These are phyloP conservation scores for Tipula confusa DNA, from an alignment of 2,888 invertebrate genomes.

Conservation along the genomic window DNA sequence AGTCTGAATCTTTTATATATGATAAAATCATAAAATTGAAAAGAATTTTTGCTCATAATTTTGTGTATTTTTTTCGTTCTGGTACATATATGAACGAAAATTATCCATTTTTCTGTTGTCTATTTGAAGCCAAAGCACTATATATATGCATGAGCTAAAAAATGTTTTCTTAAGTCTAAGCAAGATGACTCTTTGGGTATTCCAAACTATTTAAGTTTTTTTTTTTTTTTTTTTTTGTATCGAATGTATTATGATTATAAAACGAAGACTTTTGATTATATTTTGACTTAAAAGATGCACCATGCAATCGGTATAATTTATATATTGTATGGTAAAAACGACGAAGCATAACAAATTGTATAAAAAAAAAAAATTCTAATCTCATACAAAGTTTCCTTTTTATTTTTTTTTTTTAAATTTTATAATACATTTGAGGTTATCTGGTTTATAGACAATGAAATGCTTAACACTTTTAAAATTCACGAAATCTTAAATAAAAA, in stretches of 20 bases:
- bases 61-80: background rate
- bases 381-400: background rate
- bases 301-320: background rate
- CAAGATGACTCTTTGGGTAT: conserved; percentile 12
- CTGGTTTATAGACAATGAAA: background rate
- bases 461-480: background rate
- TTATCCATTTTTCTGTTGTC: background rate
- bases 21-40: conserved; percentile 25
- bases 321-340: background rate
- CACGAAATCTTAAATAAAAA: background rate
- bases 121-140: background rate
- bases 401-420: background rate
- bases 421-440: background rate
- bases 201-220: background rate
- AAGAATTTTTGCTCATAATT: conserved; percentile 3
- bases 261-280: background rate
- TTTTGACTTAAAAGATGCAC: background rate
- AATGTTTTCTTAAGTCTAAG: background rate
- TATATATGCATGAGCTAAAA: no score
- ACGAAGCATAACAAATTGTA: background rate
- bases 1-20: background rate
- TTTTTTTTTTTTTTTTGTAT: background rate
- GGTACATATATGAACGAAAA: background rate
- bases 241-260: background rate
- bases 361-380: background rate